Evolutionary conservation across 1,140 invertebrate species (phyloP).

Genomic region (Euura lappo): DNA sequence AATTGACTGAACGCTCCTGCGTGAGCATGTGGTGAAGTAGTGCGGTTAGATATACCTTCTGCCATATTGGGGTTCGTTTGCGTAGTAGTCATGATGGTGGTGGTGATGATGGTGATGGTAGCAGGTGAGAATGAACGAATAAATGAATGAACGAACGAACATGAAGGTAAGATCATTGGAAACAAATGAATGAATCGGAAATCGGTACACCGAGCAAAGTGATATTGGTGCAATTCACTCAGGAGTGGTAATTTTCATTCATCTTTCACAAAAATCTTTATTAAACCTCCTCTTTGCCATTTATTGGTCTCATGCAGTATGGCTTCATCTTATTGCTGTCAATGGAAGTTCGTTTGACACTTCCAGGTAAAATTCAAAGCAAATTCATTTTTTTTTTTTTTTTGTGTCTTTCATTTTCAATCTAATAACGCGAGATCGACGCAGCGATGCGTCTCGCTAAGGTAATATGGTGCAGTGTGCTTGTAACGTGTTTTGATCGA

Average conservation of each 20-base stretch:
- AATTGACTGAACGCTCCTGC: constrained; percentile 57
- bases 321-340: too few species aligned
- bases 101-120: constrained; percentile 2
- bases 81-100: constrained; percentile 11
- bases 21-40: constrained; percentile 57
- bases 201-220: not conserved
- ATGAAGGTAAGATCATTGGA: not conserved
- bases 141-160: constrained; percentile 6
- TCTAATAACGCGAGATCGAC: too few species aligned
- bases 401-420: too few species aligned
- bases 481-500: not conserved
- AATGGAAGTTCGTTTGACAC: too few species aligned
- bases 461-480: constrained; percentile 9
- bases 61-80: constrained; percentile 12
- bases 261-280: too few species aligned
- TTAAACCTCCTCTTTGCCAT: too few species aligned
- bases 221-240: not conserved
- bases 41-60: constrained; percentile 37
- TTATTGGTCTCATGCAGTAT: too few species aligned
- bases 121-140: constrained; percentile 13
- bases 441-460: not conserved
- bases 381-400: too few species aligned
- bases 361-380: too few species aligned
- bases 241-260: not conserved
- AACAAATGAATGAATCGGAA: not conserved